Evolutionary conservation across 1,140 invertebrate genomes (phyloP), one percentile per base, ranked within the genome.

Genomic region (Teleogryllus occipitalis): DNA sequence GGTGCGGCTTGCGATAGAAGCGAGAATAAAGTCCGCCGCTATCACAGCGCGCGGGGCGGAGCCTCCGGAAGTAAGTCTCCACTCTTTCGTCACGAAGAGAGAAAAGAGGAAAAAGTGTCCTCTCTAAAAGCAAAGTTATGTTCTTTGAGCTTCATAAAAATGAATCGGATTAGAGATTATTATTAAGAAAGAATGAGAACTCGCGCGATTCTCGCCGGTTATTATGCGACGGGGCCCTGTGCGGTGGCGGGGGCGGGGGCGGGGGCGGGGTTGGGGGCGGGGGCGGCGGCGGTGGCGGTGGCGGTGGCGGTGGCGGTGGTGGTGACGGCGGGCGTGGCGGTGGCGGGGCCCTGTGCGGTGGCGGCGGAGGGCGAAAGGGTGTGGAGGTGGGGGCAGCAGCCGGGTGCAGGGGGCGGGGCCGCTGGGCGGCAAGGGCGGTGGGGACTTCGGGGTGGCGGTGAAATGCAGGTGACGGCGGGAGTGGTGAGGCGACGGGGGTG

Each of bases 81-180:
- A 65, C 54, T 65, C 54, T 65, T 65, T 65, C 54, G 54, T 65
- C 54, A 65, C 54, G 10, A 65, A 18, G 54, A 7, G 54, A 18
- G 18, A 77, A 48, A 77, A 77, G 54, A 65, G 54, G 54, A 65
- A 77, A 48, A 77, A 77, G 76, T 77, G 47, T 77, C 47, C 48
- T 8, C 39, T 39, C 47, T 79, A 75, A 79, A 79, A 79, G 78
- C 78, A 79, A 79, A 79, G 74, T 75, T 79, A 49, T 79, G 78
- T 79, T 77, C 18, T 73, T 39, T 79, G 15, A 73, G 49, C 49
- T 65, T 5, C 73, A 49, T 73, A 73, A 79, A 79, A 79, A 49
- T 47, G 78, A 72, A 79, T 75, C 46, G 78, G 54, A 79, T 79
- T 79, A 79, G 73, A 79, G 73, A 79, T 75, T 79, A 79, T 79